phyloP scores from a whole-genome alignment of 92 coral and sea anemone species.

The Porites lobata region DNA sequence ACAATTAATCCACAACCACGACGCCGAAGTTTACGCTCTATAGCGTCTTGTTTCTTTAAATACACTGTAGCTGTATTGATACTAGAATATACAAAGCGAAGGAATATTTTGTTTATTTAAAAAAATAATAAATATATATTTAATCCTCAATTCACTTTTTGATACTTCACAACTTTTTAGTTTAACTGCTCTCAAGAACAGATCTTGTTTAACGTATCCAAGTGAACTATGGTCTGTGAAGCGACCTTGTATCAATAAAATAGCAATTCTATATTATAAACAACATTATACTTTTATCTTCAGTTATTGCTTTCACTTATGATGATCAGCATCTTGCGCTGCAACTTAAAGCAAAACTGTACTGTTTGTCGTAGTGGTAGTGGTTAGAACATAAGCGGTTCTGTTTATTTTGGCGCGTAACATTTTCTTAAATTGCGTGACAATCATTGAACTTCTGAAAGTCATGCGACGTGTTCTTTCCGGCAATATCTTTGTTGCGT shows the following conservation, averaged over 20 bases:
- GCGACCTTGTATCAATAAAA: neutral
- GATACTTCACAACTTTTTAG: slow-evolving; percentile 7
- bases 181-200: neutral
- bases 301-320: neutral
- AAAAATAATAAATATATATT: slow-evolving; percentile 22
- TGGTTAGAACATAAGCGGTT: neutral
- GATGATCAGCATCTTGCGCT: neutral
- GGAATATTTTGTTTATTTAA: neutral
- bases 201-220: neutral
- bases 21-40: no score
- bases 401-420: neutral
- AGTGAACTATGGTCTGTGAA: neutral
- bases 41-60: neutral
- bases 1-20: no score
- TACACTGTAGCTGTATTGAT: neutral
- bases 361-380: neutral
- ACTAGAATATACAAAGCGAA: neutral
- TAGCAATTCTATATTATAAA: neutral
- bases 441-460: neutral
- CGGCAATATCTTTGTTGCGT: neutral
- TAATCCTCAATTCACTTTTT: neutral
- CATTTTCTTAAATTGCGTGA: neutral
- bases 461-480: neutral
- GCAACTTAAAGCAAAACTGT: neutral
- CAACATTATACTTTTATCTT: neutral